These are phyloP conservation scores for Mythimna impura DNA, from an alignment of 2,888 invertebrate genomes.

Conservation along the genomic window DNA sequence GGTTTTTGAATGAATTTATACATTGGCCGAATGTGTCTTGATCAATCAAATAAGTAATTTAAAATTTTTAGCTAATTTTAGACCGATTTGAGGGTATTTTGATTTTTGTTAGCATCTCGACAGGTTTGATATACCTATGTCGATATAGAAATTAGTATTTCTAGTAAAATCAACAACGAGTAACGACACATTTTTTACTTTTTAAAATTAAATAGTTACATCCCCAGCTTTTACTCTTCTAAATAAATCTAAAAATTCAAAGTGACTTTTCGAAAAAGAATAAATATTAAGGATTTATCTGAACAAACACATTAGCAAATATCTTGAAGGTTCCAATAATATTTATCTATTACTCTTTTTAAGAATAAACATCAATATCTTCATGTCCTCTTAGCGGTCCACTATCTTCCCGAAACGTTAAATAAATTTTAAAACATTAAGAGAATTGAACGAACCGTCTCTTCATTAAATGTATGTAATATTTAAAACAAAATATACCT, in stretches of 20 bases:
- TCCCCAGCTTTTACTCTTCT: constrained; percentile 35
- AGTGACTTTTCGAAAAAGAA: constrained; percentile 13
- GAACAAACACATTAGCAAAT: constrained; percentile 18
- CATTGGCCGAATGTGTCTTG: constrained; percentile 66
- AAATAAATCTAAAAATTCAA: constrained; percentile 17
- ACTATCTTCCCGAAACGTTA: constrained; percentile 48
- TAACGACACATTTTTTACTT: constrained; percentile 47
- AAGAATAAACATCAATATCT: constrained; percentile 22
- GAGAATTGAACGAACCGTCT: constrained; percentile 56
- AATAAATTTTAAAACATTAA: constrained; percentile 40
- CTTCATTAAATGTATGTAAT: constrained; percentile 26
- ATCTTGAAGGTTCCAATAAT: constrained; percentile 21
- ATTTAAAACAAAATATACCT: constrained; percentile 37
- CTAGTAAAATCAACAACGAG: constrained; percentile 53
- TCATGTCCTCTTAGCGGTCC: constrained; percentile 54
- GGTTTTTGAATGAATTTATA: constrained; percentile 58
- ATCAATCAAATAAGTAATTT: constrained; percentile 52
- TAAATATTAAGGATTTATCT: constrained; percentile 21
- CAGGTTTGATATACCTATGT: constrained; percentile 6
- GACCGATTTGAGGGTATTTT: constrained; percentile 30
- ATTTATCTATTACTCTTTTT: constrained; percentile 4
- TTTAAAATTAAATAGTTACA: constrained; percentile 23
- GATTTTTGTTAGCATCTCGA: constrained; percentile 39
- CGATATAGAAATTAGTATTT: constrained; percentile 28
- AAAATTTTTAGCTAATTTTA: constrained; percentile 55